A percentile compares a stretch with the other conserved stretches of the same genome.
These are phyloP conservation scores for Acridotheres tristis DNA, from an alignment of 2,797 vertebrate genomes.

Conservation along the genomic window DNA sequence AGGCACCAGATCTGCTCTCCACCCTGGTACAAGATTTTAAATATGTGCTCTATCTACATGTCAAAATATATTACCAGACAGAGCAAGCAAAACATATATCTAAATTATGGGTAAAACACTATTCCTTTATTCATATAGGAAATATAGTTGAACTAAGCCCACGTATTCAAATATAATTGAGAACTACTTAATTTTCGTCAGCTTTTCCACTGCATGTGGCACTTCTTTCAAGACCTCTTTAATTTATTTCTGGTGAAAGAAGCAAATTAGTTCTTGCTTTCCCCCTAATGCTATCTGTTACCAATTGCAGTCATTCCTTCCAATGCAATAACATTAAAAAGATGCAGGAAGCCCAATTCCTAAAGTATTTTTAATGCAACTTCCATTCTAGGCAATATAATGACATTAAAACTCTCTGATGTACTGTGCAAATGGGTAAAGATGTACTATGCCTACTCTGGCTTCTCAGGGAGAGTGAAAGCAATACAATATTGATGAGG, in stretches of 20 bases:
- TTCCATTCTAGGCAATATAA: slow-evolving; percentile 16
- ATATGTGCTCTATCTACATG: neutral
- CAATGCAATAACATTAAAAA: slow-evolving; percentile 36
- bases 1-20: neutral
- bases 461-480: slow-evolving; percentile 27
- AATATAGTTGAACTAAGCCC: neutral
- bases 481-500: slow-evolving; percentile 71
- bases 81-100: neutral
- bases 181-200: slow-evolving; percentile 20
- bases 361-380: slow-evolving; percentile 13
- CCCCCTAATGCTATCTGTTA: neutral
- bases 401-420: slow-evolving; percentile 52
- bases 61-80: neutral
- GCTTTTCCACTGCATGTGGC: neutral
- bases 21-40: slow-evolving; percentile 42
- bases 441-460: slow-evolving; percentile 49
- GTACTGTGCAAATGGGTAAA: slow-evolving; percentile 53
- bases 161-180: slow-evolving; percentile 1
- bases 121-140: neutral
- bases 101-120: neutral
- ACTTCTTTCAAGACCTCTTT: neutral
- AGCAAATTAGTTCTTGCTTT: neutral
- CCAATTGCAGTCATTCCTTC: slow-evolving; percentile 34
- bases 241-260: slow-evolving; percentile 32
- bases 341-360: slow-evolving; percentile 17